Percentiles rank a stretch among this genome's conserved stretches.
phyloP scores from a whole-genome alignment of 92 coral and sea anemone species.

The Zoanthus sociatus region DNA sequence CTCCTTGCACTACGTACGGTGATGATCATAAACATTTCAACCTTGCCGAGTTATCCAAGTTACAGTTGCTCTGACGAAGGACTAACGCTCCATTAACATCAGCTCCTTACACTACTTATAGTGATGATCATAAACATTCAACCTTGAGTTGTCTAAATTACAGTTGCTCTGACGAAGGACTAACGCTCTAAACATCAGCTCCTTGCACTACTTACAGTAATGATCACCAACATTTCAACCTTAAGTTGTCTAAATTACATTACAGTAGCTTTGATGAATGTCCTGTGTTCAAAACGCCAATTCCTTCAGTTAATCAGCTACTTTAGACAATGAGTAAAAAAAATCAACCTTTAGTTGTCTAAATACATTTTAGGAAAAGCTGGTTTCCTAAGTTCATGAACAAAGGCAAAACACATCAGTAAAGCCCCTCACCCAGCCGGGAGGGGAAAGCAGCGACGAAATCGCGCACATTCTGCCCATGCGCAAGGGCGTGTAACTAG shows the following conservation, averaged over 20 bases:
- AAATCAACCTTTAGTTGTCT: not conserved
- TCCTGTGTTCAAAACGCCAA: not conserved
- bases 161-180: no score
- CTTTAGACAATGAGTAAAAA: not conserved
- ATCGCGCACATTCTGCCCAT: not conserved
- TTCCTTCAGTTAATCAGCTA: not conserved
- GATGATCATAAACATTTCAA: no score
- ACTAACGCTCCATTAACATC: no score
- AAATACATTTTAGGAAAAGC: not conserved
- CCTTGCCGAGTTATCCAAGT: no score
- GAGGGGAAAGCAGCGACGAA: not conserved
- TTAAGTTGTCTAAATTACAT: no score
- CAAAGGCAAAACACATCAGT: not conserved
- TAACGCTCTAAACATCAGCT: no score
- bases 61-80: no score
- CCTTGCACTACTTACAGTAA: no score
- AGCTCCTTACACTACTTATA: no score
- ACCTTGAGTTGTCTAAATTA: not conserved
- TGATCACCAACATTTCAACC: no score
- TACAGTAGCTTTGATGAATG: not conserved
- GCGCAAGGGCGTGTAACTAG: not conserved
- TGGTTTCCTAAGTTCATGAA: not conserved
- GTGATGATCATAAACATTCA: no score
- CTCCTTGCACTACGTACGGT: no score
- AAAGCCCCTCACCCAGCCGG: not conserved